phyloP scores from a whole-genome alignment of 2,888 invertebrate genomes.

The Caenorhabditis sulstoni region DNA sequence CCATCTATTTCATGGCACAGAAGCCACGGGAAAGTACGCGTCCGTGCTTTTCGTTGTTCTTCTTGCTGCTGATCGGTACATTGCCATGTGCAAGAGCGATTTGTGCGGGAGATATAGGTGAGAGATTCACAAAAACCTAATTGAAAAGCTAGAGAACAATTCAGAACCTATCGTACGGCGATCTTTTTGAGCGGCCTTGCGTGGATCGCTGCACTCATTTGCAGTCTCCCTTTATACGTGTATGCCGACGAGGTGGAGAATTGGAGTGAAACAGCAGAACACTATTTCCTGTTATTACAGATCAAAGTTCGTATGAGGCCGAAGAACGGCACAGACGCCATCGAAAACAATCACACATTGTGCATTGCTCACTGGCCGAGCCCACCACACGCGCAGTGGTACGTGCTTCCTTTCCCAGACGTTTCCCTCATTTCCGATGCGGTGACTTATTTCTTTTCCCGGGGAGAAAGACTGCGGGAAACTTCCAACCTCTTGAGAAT shows the following conservation, averaged over 20 bases:
- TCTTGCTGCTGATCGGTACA: slow-evolving; percentile 78
- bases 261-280: too few relatives aligned
- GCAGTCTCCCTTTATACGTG: slow-evolving; percentile 75
- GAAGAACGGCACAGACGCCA: slow-evolving; percentile 53
- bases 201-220: slow-evolving; percentile 74
- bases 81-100: slow-evolving; percentile 77
- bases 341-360: slow-evolving; percentile 68
- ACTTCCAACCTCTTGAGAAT: slow-evolving; percentile 6
- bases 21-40: slow-evolving; percentile 79
- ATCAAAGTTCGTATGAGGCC: slow-evolving; percentile 59
- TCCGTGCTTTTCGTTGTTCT: slow-evolving; percentile 78
- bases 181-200: slow-evolving; percentile 72
- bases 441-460: slow-evolving; percentile 12
- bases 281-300: slow-evolving; percentile 23
- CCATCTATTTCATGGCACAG: slow-evolving; percentile 78
- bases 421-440: slow-evolving; percentile 22
- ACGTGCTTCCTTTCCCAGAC: slow-evolving; percentile 20
- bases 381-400: slow-evolving; percentile 74
- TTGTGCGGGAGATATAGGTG: slow-evolving; percentile 65
- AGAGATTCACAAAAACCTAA: slow-evolving; percentile 35
- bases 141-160: slow-evolving; percentile 14
- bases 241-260: slow-evolving; percentile 72
- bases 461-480: not conserved
- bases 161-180: slow-evolving; percentile 73
- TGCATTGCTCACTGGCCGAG: slow-evolving; percentile 78